Base-by-base conservation (phyloP, 2,797 vertebrate genomes). In the Sylvilagus floridanus region DNA sequence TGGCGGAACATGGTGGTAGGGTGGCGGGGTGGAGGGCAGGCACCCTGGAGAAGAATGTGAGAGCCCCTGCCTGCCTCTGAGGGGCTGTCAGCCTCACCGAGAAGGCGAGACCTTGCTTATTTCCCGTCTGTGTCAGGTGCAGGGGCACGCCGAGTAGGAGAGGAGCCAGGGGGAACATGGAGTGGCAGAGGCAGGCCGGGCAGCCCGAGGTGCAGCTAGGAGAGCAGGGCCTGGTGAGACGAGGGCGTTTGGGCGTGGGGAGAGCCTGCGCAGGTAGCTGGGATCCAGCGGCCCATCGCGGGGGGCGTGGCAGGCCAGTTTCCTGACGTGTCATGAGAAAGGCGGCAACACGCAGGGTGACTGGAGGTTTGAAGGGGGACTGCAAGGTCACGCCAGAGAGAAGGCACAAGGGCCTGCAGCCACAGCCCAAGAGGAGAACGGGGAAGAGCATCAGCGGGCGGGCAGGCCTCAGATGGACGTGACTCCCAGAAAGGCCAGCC, bases 301-400 rank as follows among this genome's bases (percentile, higher is more conserved):
- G 3, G 28, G 14, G 24, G 73, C 47, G 37, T 47, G 30, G 47
- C 54, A 35, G 4, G 42, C 60, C 68, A n/a, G 19, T 62, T 17
- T 14, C 78, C 42, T 73, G 75, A 65, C 52, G 35, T 50, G n/a
- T 57, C 83, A 13, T 47, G 35, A 95, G 87, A 75, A 84, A 93
- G 54, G 47, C 68, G 21, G n/a, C 10, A 1, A 52, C 16, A 60
- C 82, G 54, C 10, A 12, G 54, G n/a, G 35, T 68, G 68, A 66
- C 65, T n/a, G 54, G 78, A 12, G 68, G 13, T 42, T 32, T 21
- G 16, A 66, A 71, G 72, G 37, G 35, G 10, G 71, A 52, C 75
- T 37, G 28, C 30, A n/a, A 77, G 54, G 35, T 17, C 17, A 4
- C 60, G 12, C 57, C 22, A 1, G 22, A 19, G 4, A 87, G 68